Evolutionary conservation across 2,113 vertebrate species (phyloP), one percentile per base, ranked within the genome.

Genomic region (Vidua chalybeata): DNA sequence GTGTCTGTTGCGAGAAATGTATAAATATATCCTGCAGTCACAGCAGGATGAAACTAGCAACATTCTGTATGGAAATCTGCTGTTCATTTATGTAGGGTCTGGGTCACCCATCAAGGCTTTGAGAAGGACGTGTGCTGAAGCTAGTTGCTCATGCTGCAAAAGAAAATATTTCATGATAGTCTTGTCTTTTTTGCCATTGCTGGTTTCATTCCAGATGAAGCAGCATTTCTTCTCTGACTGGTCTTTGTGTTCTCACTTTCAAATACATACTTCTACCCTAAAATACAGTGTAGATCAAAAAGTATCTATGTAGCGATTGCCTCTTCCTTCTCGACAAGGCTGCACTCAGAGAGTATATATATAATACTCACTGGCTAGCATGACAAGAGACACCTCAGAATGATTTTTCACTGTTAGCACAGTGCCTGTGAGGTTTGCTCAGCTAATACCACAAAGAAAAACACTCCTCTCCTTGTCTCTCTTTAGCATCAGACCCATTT

Each of bases 321-420:
- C 19, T 75, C 26, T 91, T 93, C 78, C 56, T 92, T 94, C 28
- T 48, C 62, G 83, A n/a, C 23, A 27, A 54, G 51, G 30, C 67
- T 83, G 39, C 67, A 67, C 63, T 91, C 35, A 27, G 52, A 83
- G 67, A 76, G 75, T 63, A 8, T 61, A 37, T 37, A 27, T 61
- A 18, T 37, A 62, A 43, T 59, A 63, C 33, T 77, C 24, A 33
- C 58, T 30, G 72, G 58, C 58, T 67, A 16, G 45, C 69, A 11
- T 77, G 74, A 61, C 56, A 83, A 58, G 78, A 87, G 74, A 39
- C 39, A 74, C 33, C 75, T 94, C 67, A 63, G 85, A 91, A 62
- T 52, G 75, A 66, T 86, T 91, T 94, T 87, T 91, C 52, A 72
- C 43, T 95, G 84, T 90, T 96, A 87, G 81, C 87, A 73, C 43